Percentiles rank a stretch among this genome's conserved stretches.
Evolutionary conservation across 2,113 vertebrate genomes (phyloP).

Genomic region (Planiliza haematocheilus): DNA sequence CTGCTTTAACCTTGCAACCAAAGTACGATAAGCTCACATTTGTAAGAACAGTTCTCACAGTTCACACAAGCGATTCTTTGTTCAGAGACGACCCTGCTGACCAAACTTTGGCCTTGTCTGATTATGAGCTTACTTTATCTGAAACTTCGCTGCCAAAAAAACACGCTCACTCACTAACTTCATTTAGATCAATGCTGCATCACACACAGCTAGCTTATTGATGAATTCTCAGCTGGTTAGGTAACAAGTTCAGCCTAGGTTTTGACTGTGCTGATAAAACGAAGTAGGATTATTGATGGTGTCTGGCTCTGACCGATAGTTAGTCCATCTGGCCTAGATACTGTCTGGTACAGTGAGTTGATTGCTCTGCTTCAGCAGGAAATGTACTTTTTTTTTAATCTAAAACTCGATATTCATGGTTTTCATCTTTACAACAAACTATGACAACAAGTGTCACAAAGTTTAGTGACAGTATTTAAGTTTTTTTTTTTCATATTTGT

Average conservation of each 20-base stretch:
- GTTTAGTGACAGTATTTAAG: no score
- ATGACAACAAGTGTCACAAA: no score
- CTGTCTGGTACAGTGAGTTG: not conserved
- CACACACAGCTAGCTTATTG: slow-evolving; percentile 25
- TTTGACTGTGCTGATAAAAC: slow-evolving; percentile 33
- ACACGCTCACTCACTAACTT: not conserved
- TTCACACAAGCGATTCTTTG: slow-evolving; percentile 49
- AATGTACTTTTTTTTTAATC: no score
- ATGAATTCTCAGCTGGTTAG: slow-evolving; percentile 48
- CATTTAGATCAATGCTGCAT: slow-evolving; percentile 13
- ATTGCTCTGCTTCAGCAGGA: not conserved
- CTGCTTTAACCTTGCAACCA: not conserved
- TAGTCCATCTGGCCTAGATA: slow-evolving; percentile 23
- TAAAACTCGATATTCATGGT: no score
- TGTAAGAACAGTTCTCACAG: slow-evolving; percentile 32
- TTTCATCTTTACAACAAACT: no score
- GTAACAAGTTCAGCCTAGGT: slow-evolving; percentile 4
- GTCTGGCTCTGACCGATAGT: slow-evolving; percentile 20
- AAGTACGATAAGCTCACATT: not conserved
- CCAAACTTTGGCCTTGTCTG: slow-evolving; percentile 33
- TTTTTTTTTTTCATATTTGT: no score
- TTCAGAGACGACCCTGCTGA: slow-evolving; percentile 7
- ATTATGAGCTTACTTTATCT: slow-evolving; percentile 43
- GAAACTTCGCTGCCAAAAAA: not conserved
- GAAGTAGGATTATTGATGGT: slow-evolving; percentile 43